Evolutionary conservation across 2,888 invertebrate species (phyloP).

Genomic region (Amphipyra tragopoginis): DNA sequence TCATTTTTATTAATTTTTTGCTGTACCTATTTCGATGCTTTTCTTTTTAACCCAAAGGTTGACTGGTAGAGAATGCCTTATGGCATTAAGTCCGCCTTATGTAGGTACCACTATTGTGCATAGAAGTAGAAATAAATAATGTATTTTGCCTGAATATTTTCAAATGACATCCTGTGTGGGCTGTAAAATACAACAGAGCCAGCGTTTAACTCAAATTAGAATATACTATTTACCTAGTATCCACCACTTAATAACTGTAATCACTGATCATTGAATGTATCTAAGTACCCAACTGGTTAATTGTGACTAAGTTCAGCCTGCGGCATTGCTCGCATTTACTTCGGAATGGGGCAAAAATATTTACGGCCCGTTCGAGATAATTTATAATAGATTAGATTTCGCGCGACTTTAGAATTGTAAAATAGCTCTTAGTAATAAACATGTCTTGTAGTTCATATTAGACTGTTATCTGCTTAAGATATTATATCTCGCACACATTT

Average conservation of each 20-base stretch:
- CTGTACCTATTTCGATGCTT: no score
- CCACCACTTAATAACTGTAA: conserved; percentile 38
- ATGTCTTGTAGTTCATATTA: conserved; percentile 11
- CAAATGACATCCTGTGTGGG: neutral
- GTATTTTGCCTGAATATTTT: neutral
- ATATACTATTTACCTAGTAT: conserved; percentile 21
- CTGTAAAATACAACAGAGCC: neutral
- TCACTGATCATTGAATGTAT: conserved; percentile 27
- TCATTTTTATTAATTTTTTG: no score
- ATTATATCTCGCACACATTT: neutral
- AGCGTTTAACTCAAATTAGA: conserved; percentile 14
- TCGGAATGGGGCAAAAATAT: conserved; percentile 39
- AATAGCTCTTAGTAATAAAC: conserved; percentile 24
- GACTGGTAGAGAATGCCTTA: no score
- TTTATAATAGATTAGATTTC: conserved; percentile 47
- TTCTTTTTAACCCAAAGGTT: no score
- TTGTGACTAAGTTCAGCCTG: conserved; percentile 29
- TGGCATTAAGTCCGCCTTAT: no score
- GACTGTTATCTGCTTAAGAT: conserved; percentile 1
- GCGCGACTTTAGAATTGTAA: conserved; percentile 27
- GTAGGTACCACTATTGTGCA: no score
- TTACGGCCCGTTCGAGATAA: conserved; percentile 33
- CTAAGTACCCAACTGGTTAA: conserved; percentile 19
- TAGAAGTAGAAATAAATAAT: no score
- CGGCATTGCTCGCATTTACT: conserved; percentile 33